These are phyloP conservation scores for Ligdia adustata DNA, from an alignment of 2,888 invertebrate genomes.

Conservation along the genomic window DNA sequence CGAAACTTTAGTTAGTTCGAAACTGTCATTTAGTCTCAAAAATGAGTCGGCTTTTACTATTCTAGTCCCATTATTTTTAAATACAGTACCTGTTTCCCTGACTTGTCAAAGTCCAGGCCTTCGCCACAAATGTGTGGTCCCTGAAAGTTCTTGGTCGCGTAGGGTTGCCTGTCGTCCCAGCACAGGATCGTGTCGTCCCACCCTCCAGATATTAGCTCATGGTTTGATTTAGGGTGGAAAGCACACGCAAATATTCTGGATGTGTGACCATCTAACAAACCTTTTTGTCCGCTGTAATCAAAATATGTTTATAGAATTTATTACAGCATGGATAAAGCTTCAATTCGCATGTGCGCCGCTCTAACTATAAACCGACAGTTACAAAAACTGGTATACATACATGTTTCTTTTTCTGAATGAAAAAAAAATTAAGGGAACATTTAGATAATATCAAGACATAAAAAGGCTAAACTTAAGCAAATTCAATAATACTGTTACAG, in stretches of 20 bases:
- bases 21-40: too few species aligned
- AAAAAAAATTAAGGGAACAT: too few species aligned
- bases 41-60: too few species aligned
- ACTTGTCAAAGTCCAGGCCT: slow-evolving; percentile 85
- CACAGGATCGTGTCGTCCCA: slow-evolving; percentile 87
- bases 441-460: too few species aligned
- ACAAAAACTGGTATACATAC: too few species aligned
- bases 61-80: too few species aligned
- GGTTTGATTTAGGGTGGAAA: slow-evolving; percentile 86
- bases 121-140: slow-evolving; percentile 88
- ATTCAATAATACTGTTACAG: too few species aligned
- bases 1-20: too few species aligned
- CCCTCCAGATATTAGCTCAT: slow-evolving; percentile 87
- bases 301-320: not conserved
- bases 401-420: too few species aligned
- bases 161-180: slow-evolving; percentile 87
- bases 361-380: too few species aligned
- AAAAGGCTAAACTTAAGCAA: too few species aligned
- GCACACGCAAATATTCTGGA: slow-evolving; percentile 86
- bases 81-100: slow-evolving; percentile 83
- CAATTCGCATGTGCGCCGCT: too few species aligned
- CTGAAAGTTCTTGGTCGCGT: slow-evolving; percentile 81
- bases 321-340: not conserved
- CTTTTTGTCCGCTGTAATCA: slow-evolving; percentile 68
- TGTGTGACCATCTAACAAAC: slow-evolving; percentile 83